Conservation (phyloP, 2,113 vertebrate genomes). For the Campylorhamphus procurvoides region DNA sequence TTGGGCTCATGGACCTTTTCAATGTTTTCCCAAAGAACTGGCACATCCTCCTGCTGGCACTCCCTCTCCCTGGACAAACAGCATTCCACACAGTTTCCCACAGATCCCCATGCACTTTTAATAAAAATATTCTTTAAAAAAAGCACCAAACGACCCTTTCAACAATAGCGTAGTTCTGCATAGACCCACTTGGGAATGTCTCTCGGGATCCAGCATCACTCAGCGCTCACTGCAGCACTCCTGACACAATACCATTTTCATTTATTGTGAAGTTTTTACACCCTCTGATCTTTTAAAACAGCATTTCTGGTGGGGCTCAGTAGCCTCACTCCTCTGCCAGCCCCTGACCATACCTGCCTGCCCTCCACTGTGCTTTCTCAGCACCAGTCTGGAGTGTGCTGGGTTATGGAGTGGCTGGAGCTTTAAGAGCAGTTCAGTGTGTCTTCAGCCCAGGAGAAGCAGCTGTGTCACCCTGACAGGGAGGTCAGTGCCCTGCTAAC, state of each 20-base stretch:
- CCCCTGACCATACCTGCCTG: background rate
- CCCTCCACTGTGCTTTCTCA: background rate
- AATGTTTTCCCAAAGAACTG: background rate
- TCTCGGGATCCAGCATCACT: background rate
- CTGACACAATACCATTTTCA: accelerated
- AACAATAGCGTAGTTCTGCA: background rate
- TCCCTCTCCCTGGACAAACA: background rate
- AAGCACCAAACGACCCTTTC: background rate
- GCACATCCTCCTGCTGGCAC: background rate
- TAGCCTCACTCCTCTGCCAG: background rate
- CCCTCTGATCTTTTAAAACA: background rate
- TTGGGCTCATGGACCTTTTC: background rate
- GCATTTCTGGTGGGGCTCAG: background rate
- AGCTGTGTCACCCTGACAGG: background rate
- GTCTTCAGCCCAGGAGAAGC: background rate
- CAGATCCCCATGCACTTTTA: background rate
- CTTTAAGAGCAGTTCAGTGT: background rate
- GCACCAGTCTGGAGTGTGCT: background rate
- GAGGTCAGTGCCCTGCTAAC: background rate
- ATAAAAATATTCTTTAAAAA: background rate
- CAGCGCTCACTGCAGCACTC: background rate
- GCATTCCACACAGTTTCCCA: background rate
- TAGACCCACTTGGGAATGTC: background rate
- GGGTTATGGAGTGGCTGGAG: background rate
- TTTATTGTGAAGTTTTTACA: background rate